Evolutionary conservation across 2,888 invertebrate species (phyloP).

Genomic region (Lamellibrachia satsuma): DNA sequence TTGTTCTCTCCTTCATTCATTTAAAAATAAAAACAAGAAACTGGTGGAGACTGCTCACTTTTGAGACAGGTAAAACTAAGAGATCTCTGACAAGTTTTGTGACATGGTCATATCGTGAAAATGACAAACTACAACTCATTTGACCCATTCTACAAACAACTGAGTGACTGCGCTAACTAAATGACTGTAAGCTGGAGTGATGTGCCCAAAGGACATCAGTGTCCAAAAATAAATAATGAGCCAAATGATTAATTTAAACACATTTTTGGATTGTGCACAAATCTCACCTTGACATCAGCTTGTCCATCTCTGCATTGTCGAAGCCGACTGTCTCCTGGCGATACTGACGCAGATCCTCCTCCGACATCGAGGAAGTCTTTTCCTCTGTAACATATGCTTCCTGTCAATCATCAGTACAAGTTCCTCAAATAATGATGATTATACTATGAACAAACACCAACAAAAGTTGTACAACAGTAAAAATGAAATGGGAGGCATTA

Average conservation of each 20-base stretch:
- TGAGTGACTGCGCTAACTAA: too few species aligned
- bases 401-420: too few species aligned
- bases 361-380: not conserved
- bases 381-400: not conserved
- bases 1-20: not conserved
- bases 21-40: not conserved
- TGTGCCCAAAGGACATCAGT: too few species aligned
- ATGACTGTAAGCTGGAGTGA: too few species aligned
- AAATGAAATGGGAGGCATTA: too few species aligned
- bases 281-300: not conserved
- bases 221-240: too few species aligned
- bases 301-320: not conserved
- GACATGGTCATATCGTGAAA: not conserved
- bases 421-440: too few species aligned
- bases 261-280: not conserved
- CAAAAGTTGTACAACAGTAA: too few species aligned
- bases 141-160: not conserved
- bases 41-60: not conserved
- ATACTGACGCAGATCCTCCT: constrained; percentile 14
- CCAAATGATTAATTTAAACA: not conserved
- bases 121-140: not conserved
- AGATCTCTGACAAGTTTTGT: not conserved
- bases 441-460: too few species aligned
- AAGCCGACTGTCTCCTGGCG: not conserved
- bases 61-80: not conserved